Evolutionary conservation across 2,113 vertebrate species (phyloP), one percentile per base, ranked within the genome.

Genomic region (Heterochromis multidens): DNA sequence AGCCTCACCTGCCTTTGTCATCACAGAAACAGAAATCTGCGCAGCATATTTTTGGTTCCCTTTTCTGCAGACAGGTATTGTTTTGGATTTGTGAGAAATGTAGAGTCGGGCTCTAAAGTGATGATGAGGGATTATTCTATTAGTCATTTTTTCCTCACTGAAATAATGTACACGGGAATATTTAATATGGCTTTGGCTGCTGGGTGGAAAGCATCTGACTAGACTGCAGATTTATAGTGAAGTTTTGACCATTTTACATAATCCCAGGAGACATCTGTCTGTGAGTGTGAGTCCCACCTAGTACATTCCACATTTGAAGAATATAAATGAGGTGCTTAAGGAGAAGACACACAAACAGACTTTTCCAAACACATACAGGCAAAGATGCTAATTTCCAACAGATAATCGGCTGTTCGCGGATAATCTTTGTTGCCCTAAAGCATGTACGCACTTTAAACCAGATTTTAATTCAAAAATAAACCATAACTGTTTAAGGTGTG

Each of bases 221-320:
- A 83, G 84, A 79, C 78, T 79, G 77, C 80, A 86, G 81, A 86
- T 89, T 92, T 89, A 35, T 49, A 49, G 37, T 2, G 3, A 82
- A 74, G 81, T 82, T 91, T 80, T 11, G 61, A 79, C 80, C 79
- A 59, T 83, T 93, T 93, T 86, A 81, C 92, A 91, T 93, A 93
- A 93, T 94, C 87, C 82, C 77, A 70, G 46, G 78, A 88, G 87
- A 93, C 82, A 62, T 87, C 79, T 86, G 87, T 92, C 86, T 84
- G 40, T 70, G 49, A 57, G 46, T 43, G 60, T 80, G 87, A 90
- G 83, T 84, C 77, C 79, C 49, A 86, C 84, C 91, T 87, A 57
- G 63, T 56, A 83, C 61, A 84, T 82, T 89, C 87, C 79, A 87
- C 84, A 89, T 92, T 85, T 77, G 59, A 86, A 85, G 77, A 85